These are phyloP conservation scores for Ceratina calcarata DNA, from an alignment of 1,140 invertebrate species.

Conservation along the genomic window DNA sequence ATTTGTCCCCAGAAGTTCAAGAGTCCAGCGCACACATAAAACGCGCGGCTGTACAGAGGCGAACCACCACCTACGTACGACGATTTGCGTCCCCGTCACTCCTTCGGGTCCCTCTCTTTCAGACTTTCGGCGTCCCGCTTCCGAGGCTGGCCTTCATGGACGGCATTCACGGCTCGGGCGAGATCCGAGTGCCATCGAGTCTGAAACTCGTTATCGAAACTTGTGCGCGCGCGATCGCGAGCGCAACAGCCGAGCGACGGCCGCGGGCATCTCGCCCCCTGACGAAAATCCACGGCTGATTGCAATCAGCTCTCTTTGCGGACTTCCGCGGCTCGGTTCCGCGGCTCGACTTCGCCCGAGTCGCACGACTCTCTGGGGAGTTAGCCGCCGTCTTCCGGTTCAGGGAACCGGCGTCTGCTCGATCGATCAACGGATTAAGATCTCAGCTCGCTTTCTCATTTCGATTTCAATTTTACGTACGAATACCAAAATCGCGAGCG, in stretches of 20 bases:
- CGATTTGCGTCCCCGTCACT: slow-evolving; percentile 1
- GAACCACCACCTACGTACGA: too few species aligned
- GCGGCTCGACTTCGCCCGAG: slow-evolving; percentile 14
- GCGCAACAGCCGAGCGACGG: background rate
- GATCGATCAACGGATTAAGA: background rate
- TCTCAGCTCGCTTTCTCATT: too few species aligned
- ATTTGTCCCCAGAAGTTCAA: slow-evolving; percentile 65
- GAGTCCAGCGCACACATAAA: slow-evolving; percentile 24
- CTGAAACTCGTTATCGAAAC: slow-evolving; percentile 65
- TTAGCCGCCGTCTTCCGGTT: slow-evolving; percentile 66
- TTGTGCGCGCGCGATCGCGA: slow-evolving; percentile 40
- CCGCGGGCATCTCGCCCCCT: background rate
- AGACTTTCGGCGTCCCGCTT: slow-evolving; percentile 39
- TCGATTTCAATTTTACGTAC: background rate
- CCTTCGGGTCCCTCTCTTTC: slow-evolving; percentile 11
- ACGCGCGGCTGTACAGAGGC: slow-evolving; percentile 10
- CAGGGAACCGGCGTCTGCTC: slow-evolving; percentile 1
- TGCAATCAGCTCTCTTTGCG: slow-evolving; percentile 73
- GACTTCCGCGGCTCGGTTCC: slow-evolving; percentile 67
- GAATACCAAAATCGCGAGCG: background rate
- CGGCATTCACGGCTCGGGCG: slow-evolving; percentile 45
- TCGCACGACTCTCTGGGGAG: background rate
- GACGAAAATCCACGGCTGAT: slow-evolving; percentile 70
- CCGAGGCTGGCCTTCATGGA: slow-evolving; percentile 34
- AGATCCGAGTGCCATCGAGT: slow-evolving; percentile 57